Evolutionary conservation across 2,113 vertebrate species (phyloP).

Genomic region (Brienomyrus brachyistius): DNA sequence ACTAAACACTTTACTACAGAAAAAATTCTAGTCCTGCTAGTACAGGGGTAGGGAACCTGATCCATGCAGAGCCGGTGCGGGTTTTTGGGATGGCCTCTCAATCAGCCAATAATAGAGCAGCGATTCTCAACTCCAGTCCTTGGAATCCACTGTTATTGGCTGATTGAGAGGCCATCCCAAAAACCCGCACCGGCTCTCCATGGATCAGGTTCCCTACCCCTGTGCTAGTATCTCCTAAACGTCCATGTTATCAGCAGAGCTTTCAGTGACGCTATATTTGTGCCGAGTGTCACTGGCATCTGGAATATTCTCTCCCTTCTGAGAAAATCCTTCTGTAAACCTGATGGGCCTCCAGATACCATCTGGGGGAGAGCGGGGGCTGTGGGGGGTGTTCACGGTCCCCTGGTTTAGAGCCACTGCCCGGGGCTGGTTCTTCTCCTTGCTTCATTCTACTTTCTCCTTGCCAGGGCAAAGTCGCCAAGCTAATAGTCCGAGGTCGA

Average conservation of each 20-base stretch:
- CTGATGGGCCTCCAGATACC: not conserved
- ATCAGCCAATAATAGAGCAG: no score
- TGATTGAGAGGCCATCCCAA: no score
- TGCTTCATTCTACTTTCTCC: not conserved
- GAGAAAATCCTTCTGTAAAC: not conserved
- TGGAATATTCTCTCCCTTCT: not conserved
- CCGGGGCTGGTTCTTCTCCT: not conserved
- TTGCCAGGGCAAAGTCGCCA: not conserved
- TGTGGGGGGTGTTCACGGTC: not conserved
- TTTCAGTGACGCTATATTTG: not conserved
- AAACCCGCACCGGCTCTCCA: no score
- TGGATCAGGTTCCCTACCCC: no score
- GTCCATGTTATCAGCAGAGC: not conserved
- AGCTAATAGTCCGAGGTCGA: not conserved
- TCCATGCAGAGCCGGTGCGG: no score
- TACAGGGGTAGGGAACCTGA: no score
- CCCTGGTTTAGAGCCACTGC: not conserved
- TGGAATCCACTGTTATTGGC: no score
- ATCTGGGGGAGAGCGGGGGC: not conserved
- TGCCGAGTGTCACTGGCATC: not conserved
- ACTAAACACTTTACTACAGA: not conserved
- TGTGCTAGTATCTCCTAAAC: not conserved
- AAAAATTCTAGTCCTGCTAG: not conserved
- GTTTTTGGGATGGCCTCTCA: no score
- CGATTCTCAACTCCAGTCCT: no score